Base-by-base conservation (phyloP, 2,113 vertebrate genomes). In the cat (Felis catus) region DNA sequence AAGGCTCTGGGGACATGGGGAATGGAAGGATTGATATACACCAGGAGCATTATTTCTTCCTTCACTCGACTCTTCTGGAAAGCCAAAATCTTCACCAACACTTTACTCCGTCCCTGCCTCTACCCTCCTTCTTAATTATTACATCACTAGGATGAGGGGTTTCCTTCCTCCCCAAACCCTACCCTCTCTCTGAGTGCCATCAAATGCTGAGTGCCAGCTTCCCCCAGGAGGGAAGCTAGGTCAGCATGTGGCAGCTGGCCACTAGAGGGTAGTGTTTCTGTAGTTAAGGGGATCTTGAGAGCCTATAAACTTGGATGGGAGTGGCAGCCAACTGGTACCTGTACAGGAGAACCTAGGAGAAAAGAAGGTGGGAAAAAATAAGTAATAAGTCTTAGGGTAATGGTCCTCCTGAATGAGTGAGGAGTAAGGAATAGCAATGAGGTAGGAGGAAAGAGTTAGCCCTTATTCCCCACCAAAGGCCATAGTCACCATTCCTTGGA, bases 261-360 rank as follows among this genome's bases (percentile, higher is more conserved):
- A 97, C 98, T 97, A 98, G 98, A 96, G 97, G 97, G 98, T 82
- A 0, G 45, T 97, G 51, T 96, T 97, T 97, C 95, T 94, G 74
- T 86, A 96, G 90, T 92, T 92, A 97, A 97, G 41, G 58, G 33
- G 21, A 66, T 53, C 78, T 53, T 58, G 7, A 66, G 45, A 11
- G 41, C 58, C 84, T 94, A 76, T 33, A 85, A 41, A 89, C 80
- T 94, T 85, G 90, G 84, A 92, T 93, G 96, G 94, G 95, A 95
- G 80, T 90, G 73, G 91, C 89, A 89, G 73, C 41, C 89, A 91
- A 84, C 4, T 53, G 74, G 74, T 83, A 94, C 92, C 85, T 51
- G 41, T 90, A 27, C 33, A 66, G n/a, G n/a, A 86, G 48, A 81
- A 92, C 15, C 9, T 15, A 66, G 48, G 55, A 78, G 55, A 91